Evolutionary conservation across 2,797 vertebrate species (phyloP), one percentile per base, ranked within the genome.

Genomic region (Remorina albescens): DNA sequence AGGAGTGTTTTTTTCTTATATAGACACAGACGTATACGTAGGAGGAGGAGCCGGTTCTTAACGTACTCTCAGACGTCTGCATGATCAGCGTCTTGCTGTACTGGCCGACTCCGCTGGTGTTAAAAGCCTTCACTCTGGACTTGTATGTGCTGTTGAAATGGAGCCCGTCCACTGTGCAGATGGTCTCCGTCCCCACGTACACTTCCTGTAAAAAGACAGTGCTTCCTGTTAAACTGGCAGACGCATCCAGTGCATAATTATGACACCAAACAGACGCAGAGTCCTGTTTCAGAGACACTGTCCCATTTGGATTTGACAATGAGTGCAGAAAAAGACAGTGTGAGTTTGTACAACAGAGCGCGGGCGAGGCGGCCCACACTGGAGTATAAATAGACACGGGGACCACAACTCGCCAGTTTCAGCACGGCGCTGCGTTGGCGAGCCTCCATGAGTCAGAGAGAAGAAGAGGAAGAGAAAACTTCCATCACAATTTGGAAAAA

Each of bases 71-170:
- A 0, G 98, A 97, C 11, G 98, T 99, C 91, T 99, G 97, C 71
- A 99, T 97, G 67, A 99, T 91, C 86, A 99, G 91, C 0, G 96
- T 99, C 95, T 99, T 99, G 96, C 98, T 99, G 95, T 99, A 99
- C 16, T 96, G 97, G 82, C 98, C 98, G 76, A 99, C 96, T 51
- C 98, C 98, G 0, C 96, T 95, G 87, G 94, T 95, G 84, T 99
- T 99, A 85, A 97, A 99, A 82, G 98, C 98, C 89, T 99, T 99
- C 80, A 99, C 96, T 0, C 98, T 96, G 15, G 97, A 96, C n/a
- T 94, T 98, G 90, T 99, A 99, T 0, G 95, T 98, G 94, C 98
- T 99, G 94, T 99, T 97, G 94, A 97, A 99, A 91, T 99, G 98
- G 67, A 99, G 97, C 19, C 98, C 98, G 0, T 99, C 98, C 93